Base-by-base conservation (phyloP, 2,797 vertebrate genomes). In the Gallinago solitaria region DNA sequence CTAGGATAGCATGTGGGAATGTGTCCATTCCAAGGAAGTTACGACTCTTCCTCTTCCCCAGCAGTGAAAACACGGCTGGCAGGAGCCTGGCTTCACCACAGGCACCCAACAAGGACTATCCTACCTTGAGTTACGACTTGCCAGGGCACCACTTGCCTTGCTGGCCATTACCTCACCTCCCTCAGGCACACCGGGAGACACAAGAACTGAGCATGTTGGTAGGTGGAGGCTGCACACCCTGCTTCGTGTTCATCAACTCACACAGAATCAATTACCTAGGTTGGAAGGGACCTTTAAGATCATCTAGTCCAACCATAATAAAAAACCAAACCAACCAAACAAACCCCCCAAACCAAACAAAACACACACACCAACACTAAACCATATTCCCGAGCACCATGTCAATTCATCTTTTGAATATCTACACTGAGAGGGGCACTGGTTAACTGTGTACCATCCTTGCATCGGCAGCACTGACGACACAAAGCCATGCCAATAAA, bases 191-290 rank as follows among this genome's bases (percentile, higher is more conserved):
- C 28, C 11, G 4, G 16, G 41, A 60, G 4, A 8, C 41, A 43
- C 41, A 45, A 61, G 56, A 69, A 78, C 19, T 5, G 24, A 51
- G 28, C 7, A 5, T 14, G 14, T 9, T 32, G 13, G 9, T 2
- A 82, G 17, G 37, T 25, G 16, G 48, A 79, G 41, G 70, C 27
- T 43, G 20, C 19, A 74, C 37, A 74, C 7, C 15, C 39, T 32
- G 32, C 28, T 48, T 57, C 7, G 2, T 0, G 0, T 13, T 83
- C 64, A 53, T 23, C n/a, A 50, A 11, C 13, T 18, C 41, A 43
- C 41, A 43, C 41, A 43, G 41, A 43, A 43, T 43, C 41, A 43
- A 43, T 43, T 43, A 7, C 41, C 41, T 16, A 43, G 41, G 41
- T 43, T 18, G 17, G 41, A 43, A 43, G 17, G 17, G 41, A 17